Evolutionary conservation across 2,113 vertebrate genomes (phyloP).

Genomic region (Pollachius pollachius): DNA sequence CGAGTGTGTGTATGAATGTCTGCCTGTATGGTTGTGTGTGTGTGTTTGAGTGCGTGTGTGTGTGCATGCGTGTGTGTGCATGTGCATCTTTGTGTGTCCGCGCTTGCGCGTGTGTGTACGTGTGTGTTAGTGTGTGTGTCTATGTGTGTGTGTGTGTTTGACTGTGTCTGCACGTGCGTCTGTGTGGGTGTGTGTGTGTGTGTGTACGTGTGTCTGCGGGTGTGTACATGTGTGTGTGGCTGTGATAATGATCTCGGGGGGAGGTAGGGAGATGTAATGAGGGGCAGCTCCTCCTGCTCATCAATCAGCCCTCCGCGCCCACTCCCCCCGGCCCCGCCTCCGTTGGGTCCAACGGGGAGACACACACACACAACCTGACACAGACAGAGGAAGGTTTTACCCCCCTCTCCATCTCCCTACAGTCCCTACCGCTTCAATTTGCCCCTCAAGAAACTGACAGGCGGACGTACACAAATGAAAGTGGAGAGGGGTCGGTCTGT

Average conservation of each 20-base stretch:
- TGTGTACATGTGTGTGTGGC: constrained; percentile 13
- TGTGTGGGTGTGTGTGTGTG: not conserved
- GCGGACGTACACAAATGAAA: not conserved
- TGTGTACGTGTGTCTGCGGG: too few species aligned
- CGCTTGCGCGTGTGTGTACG: too few species aligned
- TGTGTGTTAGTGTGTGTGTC: too few species aligned
- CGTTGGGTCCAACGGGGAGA: constrained; percentile 7
- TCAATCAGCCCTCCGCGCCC: constrained; percentile 25
- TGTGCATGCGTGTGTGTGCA: constrained; percentile 7
- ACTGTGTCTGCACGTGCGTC: constrained; percentile 1
- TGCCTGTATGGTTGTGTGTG: too few species aligned
- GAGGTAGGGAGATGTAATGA: constrained; percentile 15
- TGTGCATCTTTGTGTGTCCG: too few species aligned
- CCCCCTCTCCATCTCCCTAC: too few species aligned
- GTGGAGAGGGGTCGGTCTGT: too few species aligned
- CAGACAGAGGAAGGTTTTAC: too few species aligned
- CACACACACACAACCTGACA: not conserved
- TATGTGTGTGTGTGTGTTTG: constrained; percentile 1
- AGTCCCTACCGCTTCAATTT: too few species aligned
- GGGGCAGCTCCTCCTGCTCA: constrained; percentile 17
- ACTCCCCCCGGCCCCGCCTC: constrained; percentile 2
- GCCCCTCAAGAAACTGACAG: not conserved
- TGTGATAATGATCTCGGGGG: constrained; percentile 28
- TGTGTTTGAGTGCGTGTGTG: not conserved
- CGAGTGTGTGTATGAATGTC: too few species aligned